Conservation (phyloP, 2,113 vertebrate species). For the Eonycteris spelaea region DNA sequence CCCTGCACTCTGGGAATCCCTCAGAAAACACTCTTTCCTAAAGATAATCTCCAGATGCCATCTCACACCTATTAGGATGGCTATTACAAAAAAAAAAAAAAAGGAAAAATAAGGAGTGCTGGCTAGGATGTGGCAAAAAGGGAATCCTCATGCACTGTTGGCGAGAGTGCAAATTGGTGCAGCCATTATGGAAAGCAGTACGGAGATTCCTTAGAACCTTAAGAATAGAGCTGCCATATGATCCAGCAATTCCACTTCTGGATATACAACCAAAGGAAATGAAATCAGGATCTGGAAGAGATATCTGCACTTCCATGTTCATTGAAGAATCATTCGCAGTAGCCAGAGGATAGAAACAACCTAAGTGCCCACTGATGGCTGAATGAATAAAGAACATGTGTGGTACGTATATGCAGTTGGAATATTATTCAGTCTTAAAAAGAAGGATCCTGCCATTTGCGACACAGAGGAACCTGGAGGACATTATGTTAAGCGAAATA, state of each 20-base stretch:
- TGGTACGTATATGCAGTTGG: no score
- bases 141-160: background rate
- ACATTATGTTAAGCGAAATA: background rate
- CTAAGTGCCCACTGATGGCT: background rate
- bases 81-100: background rate
- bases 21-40: background rate
- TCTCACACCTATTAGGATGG: background rate
- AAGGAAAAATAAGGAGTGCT: background rate
- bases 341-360: background rate
- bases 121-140: background rate
- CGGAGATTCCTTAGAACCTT: background rate
- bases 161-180: background rate
- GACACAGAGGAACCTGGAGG: background rate
- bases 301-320: background rate
- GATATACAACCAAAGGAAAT: background rate
- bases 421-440: background rate
- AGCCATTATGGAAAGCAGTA: background rate
- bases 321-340: background rate
- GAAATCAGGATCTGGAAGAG: background rate
- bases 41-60: background rate
- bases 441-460: background rate
- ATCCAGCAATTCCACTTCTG: background rate
- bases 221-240: background rate
- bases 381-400: background rate
- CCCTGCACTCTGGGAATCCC: background rate